Conservation (phyloP, 2,113 vertebrate species). For the Leptocoma aspasia region DNA sequence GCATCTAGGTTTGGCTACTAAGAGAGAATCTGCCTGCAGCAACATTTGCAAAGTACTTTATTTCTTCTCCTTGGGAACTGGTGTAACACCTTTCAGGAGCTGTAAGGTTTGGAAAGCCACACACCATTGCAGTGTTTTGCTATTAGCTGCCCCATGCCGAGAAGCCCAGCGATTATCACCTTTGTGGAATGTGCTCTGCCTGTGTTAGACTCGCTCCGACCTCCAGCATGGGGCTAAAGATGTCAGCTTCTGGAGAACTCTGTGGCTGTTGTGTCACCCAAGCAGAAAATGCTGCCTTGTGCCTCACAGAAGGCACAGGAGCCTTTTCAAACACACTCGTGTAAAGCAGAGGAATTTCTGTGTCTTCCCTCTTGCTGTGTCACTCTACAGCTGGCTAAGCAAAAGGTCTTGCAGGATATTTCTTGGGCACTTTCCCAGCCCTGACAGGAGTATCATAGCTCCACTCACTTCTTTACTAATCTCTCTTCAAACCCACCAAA, state of each 20-base stretch:
- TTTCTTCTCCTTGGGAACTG: conserved; percentile 5
- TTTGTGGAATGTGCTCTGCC: conserved; percentile 80
- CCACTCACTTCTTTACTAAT: neutral
- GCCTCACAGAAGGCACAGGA: neutral
- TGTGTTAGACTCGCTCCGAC: conserved; percentile 80
- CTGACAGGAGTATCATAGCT: neutral
- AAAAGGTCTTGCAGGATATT: neutral
- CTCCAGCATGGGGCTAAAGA: conserved; percentile 72
- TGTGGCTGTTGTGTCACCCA: neutral
- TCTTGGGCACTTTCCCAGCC: neutral
- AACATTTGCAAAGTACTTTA: neutral
- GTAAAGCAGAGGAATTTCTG: neutral
- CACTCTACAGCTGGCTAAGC: neutral
- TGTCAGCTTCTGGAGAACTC: conserved; percentile 53
- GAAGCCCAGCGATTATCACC: conserved; percentile 82
- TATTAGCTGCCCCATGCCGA: conserved; percentile 73
- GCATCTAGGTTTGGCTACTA: neutral
- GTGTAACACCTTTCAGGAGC: conserved; percentile 69
- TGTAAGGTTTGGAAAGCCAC: conserved; percentile 15
- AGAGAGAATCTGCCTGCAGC: neutral
- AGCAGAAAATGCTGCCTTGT: neutral
- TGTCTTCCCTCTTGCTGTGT: neutral
- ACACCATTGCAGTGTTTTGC: conserved; percentile 70
- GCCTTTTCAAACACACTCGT: neutral
- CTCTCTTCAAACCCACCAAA: neutral